phyloP scores from a whole-genome alignment of 2,888 invertebrate genomes.

The Heliconius charithonia region DNA sequence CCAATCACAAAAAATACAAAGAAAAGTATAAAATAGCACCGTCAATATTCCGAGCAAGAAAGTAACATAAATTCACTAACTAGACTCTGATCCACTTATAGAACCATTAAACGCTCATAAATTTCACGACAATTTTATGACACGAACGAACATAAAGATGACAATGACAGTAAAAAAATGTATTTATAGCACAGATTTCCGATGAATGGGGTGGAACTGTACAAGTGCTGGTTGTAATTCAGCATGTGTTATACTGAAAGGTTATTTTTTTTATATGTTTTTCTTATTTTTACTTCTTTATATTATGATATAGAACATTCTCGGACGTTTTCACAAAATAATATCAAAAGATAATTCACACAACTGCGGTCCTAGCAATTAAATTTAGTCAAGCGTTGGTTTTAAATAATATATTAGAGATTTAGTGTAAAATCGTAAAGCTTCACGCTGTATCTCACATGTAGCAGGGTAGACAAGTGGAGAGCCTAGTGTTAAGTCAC shows the following conservation, averaged over 20 bases:
- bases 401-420: no score
- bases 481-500: no score
- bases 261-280: background rate
- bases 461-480: no score
- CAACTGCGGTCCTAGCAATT: no score
- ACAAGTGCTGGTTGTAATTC: background rate
- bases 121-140: constrained; percentile 32
- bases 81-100: constrained; percentile 14
- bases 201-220: background rate
- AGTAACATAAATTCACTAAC: constrained; percentile 28
- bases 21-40: background rate
- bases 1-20: background rate
- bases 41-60: constrained; percentile 3
- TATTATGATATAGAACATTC: no score
- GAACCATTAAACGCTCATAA: constrained; percentile 26
- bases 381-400: no score
- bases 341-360: no score
- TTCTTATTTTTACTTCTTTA: background rate
- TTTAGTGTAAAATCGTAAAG: no score
- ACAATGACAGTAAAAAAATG: constrained; percentile 15
- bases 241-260: background rate
- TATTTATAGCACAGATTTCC: constrained; percentile 16
- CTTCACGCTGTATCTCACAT: no score
- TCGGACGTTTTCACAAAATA: no score
- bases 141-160: constrained; percentile 19